Conservation (phyloP, 2,113 vertebrate genomes). For the Rissa tridactyla region DNA sequence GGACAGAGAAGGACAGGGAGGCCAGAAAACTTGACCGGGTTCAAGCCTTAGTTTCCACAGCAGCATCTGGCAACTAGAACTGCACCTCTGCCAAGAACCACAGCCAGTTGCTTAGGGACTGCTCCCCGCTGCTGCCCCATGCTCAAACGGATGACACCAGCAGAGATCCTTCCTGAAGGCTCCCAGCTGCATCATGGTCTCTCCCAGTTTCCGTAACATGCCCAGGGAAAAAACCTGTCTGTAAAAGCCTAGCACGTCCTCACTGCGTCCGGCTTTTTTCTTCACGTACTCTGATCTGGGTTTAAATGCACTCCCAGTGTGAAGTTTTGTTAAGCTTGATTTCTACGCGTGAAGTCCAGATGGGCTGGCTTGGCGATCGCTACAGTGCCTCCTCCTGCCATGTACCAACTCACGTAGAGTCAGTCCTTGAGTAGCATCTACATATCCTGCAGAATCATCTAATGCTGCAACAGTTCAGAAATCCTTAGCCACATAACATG, state of each 20-base stretch:
- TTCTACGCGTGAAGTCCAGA: not conserved
- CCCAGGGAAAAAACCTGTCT: not conserved
- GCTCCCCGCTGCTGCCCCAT: not conserved
- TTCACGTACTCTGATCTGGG: not conserved
- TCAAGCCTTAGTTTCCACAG: not conserved
- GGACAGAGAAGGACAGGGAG: not conserved
- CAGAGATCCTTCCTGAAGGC: not conserved
- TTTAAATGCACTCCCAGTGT: accelerated
- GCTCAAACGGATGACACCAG: not conserved
- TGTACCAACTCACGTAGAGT: accelerated
- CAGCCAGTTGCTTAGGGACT: not conserved
- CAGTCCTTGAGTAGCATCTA: not conserved
- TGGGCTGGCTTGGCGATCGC: not conserved
- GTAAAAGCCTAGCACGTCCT: not conserved
- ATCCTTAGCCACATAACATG: not conserved
- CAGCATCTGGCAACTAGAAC: not conserved
- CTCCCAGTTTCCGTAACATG: not conserved
- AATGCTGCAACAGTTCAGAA: not conserved
- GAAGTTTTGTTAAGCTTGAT: not conserved
- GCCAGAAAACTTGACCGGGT: not conserved
- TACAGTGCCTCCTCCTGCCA: not conserved
- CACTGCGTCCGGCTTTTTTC: not conserved
- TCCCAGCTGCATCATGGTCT: not conserved
- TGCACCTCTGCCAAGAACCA: not conserved
- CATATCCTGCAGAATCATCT: not conserved